Base-by-base conservation (phyloP, 2,113 vertebrate genomes). In the Xiphorhynchus elegans region DNA sequence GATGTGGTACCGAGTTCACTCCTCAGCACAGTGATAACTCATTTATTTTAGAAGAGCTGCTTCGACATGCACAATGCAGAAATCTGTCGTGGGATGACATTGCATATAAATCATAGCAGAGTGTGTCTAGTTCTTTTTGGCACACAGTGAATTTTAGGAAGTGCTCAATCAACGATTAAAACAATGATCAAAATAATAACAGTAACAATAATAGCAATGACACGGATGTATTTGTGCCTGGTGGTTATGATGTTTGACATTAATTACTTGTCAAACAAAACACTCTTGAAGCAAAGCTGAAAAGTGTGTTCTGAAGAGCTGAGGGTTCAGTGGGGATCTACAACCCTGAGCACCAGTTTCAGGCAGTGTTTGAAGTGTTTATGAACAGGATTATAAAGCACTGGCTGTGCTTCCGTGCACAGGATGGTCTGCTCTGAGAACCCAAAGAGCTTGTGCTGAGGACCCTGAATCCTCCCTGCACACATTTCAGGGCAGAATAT, bases 161-260 rank as follows among this genome's bases (percentile, higher is more conserved):
- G 83, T 47, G 39, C 73, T 95, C 92, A 83, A 74, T 80, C 87
- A 70, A 23, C 56, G 59, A 88, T 93, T 95, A 95, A 96, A 95
- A 77, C 81, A 94, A 67, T 42, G 49, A 97, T 92, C 77, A 76
- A 81, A 95, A 86, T 63, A 90, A 80, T 66, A 74, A 68, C 20
- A 63, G 68, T 70, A 56, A 77, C 79, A 95, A 74, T 84, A 91
- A 82, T 56, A 92, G 84, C 50, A 96, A 31, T 68, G 42, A 77
- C 75, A 82, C 44, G 87, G 84, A 87, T 91, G 58, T 62, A 35
- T 94, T 73, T 95, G 67, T 91, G 70, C 17, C 79, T 95, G 87
- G 50, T 77, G 70, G 82, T 85, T 93, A 47, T 37, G 39, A 88
- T 44, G 24, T 76, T n/a, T 95, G 92, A 88, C 75, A 49, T 80